Base-by-base conservation (phyloP, 2,113 vertebrate genomes). In the Mastomys natalensis region DNA sequence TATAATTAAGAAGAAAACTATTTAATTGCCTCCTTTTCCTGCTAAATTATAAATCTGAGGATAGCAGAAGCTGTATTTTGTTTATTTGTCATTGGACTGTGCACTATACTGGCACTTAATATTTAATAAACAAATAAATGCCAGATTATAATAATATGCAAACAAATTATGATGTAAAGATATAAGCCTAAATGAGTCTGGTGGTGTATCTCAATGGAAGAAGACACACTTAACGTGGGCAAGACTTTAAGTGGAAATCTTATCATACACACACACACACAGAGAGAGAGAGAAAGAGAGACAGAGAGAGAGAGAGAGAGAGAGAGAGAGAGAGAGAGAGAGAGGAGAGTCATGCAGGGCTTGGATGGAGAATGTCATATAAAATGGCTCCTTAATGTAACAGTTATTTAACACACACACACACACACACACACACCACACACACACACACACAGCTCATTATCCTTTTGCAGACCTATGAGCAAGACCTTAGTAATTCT, bases 1-100 rank as follows among this genome's bases (percentile, higher is more conserved):
- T 94, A 76, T 87, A 95, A 95, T 90, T 96, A 90, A 90, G 74
- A 93, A 66, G 40, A 76, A 66, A 96, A 82, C 17, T 29, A 68
- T 74, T 81, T 93, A 95, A 74, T 73, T 76, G 21, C 40, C 29
- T 93, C 58, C 55, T 22, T 68, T 95, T 90, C 55, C 24, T 76
- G 19, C 48, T 87, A 90, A 68, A 81, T 81, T 76, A 68, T 81
- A 93, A 74, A 80, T 89, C n/a, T 78, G 84, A 73, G 87, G 17
- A 51, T 6, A 21, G 2, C 9, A 76, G 55, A 43, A 40, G 26
- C 80, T 87, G 5, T 85, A 48, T 48, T 96, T 87, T 68, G 48
- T 48, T 66, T 87, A 62, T 60, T 87, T 8, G 37, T 26, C 7
- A 5, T n/a, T 80, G 10, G 80, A 60, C 58, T 87, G 26, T 81